Conservation (phyloP, 2,888 invertebrate species). For the Adineta ricciae region DNA sequence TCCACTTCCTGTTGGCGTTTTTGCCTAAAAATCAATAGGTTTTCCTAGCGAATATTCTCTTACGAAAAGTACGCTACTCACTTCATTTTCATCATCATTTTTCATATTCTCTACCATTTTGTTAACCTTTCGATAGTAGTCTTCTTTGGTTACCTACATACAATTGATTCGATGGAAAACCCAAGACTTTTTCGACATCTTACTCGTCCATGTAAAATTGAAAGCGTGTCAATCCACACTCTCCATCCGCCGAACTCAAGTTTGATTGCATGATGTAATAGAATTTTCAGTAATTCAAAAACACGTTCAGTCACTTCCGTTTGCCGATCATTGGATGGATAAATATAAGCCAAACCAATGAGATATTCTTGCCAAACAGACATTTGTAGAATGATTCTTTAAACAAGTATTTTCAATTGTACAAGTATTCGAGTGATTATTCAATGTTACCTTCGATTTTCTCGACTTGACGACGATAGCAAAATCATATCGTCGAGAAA, state of each 20-base stretch:
- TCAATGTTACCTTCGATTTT: conserved; percentile 62
- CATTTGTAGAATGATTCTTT: conserved; percentile 84
- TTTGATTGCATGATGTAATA: conserved; percentile 94
- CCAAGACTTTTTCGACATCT: background rate
- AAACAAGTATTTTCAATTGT: background rate
- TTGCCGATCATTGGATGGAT: conserved; percentile 75
- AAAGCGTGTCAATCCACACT: conserved; percentile 98
- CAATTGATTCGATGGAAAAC: background rate
- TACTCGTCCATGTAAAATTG: conserved; percentile 96
- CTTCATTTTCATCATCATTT: background rate
- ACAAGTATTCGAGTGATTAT: no score
- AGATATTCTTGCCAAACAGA: conserved; percentile 99
- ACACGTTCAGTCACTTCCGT: conserved; percentile 96
- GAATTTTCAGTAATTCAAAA: conserved; percentile 87
- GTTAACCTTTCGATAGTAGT: conserved; percentile 30
- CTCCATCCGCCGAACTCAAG: conserved; percentile 99
- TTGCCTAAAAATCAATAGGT: background rate
- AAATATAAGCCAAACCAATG: conserved; percentile 85
- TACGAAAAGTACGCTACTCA: background rate
- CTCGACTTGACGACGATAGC: conserved; percentile 90
- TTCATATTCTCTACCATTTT: conserved; percentile 24
- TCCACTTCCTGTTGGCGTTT: background rate
- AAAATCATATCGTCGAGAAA: conserved; percentile 97
- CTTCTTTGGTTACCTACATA: conserved; percentile 26
- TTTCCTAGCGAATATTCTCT: background rate